These are phyloP conservation scores for Margaritifera margaritifera DNA, from an alignment of 2,888 invertebrate genomes.

Conservation along the genomic window DNA sequence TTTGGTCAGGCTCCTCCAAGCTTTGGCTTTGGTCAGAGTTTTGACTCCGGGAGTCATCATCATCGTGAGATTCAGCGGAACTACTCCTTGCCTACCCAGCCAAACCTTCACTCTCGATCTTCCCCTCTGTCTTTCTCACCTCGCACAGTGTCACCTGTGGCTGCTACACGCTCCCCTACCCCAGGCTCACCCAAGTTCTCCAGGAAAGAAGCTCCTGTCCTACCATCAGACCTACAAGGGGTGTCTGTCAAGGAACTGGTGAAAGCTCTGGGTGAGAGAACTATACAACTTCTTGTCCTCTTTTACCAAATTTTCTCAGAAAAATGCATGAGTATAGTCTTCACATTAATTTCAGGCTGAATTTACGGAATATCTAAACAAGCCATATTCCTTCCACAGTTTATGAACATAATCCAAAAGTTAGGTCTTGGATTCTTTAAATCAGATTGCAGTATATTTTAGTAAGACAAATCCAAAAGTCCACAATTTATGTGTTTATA, in stretches of 20 bases:
- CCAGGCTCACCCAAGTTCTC: constrained; percentile 56
- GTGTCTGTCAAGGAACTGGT: constrained; percentile 84
- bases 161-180: constrained; percentile 44
- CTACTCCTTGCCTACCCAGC: constrained; percentile 27
- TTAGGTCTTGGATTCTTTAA: too few relatives aligned
- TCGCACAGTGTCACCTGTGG: constrained; percentile 34
- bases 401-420: too few relatives aligned
- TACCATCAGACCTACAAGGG: constrained; percentile 77
- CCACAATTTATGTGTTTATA: too few relatives aligned
- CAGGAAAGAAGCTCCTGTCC: constrained; percentile 39
- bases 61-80: constrained; percentile 30
- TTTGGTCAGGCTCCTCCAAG: constrained; percentile 25
- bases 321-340: too few relatives aligned
- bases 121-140: constrained; percentile 30
- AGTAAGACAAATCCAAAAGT: too few relatives aligned
- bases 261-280: constrained; percentile 79
- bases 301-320: too few relatives aligned
- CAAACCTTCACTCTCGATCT: not conserved
- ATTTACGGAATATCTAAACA: too few relatives aligned
- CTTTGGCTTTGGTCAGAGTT: constrained; percentile 10
- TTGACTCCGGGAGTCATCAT: constrained; percentile 20
- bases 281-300: too few relatives aligned
- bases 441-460: too few relatives aligned
- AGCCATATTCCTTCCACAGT: too few relatives aligned
- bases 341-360: too few relatives aligned